phyloP scores from a whole-genome alignment of 2,888 invertebrate species.

The Leptinotarsa haldemani region DNA sequence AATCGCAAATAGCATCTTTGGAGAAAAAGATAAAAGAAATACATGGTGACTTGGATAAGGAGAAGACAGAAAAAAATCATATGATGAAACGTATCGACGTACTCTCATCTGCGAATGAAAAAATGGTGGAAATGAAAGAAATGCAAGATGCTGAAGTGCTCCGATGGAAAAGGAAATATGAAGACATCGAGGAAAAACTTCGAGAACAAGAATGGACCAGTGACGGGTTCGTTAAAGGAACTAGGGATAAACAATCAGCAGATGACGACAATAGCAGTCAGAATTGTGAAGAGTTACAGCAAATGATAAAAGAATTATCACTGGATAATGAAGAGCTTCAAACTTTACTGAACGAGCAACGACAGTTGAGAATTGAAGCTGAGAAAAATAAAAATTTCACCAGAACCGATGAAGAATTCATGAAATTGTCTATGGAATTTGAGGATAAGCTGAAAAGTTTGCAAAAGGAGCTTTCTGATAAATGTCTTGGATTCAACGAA shows the following conservation, averaged over 20 bases:
- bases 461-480: constrained; percentile 34
- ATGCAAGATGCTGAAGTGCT: constrained; percentile 82
- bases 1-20: constrained; percentile 73
- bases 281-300: constrained; percentile 67
- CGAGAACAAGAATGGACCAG: constrained; percentile 69
- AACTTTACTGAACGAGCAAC: constrained; percentile 69
- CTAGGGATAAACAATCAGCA: constrained; percentile 20
- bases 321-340: constrained; percentile 74
- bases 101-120: constrained; percentile 80
- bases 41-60: constrained; percentile 70
- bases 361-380: constrained; percentile 58
- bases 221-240: constrained; percentile 50
- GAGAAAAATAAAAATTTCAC: constrained; percentile 58
- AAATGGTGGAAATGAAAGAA: constrained; percentile 83
- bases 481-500: constrained; percentile 22
- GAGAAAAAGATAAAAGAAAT: constrained; percentile 76
- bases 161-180: constrained; percentile 77
- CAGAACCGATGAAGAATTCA: constrained; percentile 19
- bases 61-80: constrained; percentile 75
- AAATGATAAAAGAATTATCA: constrained; percentile 71
- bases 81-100: constrained; percentile 79
- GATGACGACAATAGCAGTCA: constrained; percentile 48
- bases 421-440: not conserved
- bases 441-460: constrained; percentile 34
- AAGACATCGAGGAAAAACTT: constrained; percentile 77